Evolutionary conservation across 2,888 invertebrate species (phyloP), one percentile per base, ranked within the genome.

Genomic region (Drosophila nigritarsus): DNA sequence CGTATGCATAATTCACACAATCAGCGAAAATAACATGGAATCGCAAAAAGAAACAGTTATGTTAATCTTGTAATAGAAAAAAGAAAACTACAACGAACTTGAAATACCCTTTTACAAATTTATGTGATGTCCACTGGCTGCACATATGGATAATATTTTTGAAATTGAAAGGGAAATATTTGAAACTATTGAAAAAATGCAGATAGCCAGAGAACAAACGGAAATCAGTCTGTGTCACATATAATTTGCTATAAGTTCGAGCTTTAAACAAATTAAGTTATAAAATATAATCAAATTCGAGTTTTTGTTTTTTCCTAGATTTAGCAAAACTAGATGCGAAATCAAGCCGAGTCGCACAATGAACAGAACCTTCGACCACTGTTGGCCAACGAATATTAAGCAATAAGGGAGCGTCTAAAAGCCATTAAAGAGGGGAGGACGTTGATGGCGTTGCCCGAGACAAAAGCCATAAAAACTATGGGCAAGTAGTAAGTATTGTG

Each of bases 391-490:
- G 54, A 18, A 42, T 45, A 24, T 20, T 51, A 50, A 73, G 55
- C 15, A 56, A 42, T 42, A 56, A 42, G 70, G 79, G 68, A 79
- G 76, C 71, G 71, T 64, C 76, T 45, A 40, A 56, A 49, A 61
- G 13, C 32, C 36, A 50, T 34, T 40, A 27, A 58, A 51, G 18
- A 29, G 42, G 38, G 58, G 42, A 29, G 27, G 61, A 66, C 80
- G 79, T 66, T 67, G 71, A 60, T 66, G 68, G 62, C 72, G 81
- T 62, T 66, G 71, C 51, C 63, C 65, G 69, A 80, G 75, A 78
- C 78, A 75, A 80, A 81, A 78, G 70, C 75, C 75, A 78, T 80
- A 78, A 80, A 81, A 78, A 75, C 78, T 78, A 75, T 77, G 53
- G 73, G 66, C 42, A 64, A 67, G 68, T 78, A 75, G 72, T 78